Conservation (phyloP, 2,113 vertebrate species). For the Upupa epops region DNA sequence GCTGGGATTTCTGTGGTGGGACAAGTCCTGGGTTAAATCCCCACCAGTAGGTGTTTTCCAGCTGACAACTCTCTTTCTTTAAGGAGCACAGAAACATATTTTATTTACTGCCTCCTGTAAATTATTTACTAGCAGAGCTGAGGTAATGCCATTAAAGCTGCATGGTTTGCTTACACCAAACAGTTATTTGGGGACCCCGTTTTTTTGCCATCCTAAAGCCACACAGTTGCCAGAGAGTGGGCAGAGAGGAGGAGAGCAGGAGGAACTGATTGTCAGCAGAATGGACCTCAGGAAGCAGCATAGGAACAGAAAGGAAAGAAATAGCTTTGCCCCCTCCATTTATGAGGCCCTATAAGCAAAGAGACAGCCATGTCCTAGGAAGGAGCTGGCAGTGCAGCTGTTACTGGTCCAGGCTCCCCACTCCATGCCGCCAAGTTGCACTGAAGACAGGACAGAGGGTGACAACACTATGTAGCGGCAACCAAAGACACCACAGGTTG, state of each 20-base stretch:
- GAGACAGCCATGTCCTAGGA: background rate
- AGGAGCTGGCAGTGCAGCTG: background rate
- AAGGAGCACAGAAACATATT: constrained; percentile 65
- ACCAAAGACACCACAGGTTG: background rate
- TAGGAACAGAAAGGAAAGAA: constrained; percentile 15
- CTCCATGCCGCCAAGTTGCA: background rate
- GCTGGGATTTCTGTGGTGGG: background rate
- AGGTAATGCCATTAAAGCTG: constrained; percentile 72
- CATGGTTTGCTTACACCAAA: constrained; percentile 70
- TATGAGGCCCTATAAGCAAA: background rate
- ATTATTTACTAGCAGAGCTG: constrained; percentile 74
- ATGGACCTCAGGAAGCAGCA: background rate
- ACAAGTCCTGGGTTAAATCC: constrained; percentile 30
- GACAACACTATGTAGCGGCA: accelerated
- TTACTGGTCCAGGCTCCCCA: background rate
- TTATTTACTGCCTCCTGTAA: constrained; percentile 79
- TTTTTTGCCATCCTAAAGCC: constrained; percentile 19
- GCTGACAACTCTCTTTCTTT: constrained; percentile 47
- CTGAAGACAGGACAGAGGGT: background rate
- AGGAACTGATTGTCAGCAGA: background rate
- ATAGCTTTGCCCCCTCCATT: background rate
- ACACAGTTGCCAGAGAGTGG: background rate
- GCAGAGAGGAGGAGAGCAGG: background rate
- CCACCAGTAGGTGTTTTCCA: background rate
- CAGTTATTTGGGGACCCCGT: constrained; percentile 63